Conservation (phyloP, 1,140 invertebrate genomes). For the Heliothis subflexa region DNA sequence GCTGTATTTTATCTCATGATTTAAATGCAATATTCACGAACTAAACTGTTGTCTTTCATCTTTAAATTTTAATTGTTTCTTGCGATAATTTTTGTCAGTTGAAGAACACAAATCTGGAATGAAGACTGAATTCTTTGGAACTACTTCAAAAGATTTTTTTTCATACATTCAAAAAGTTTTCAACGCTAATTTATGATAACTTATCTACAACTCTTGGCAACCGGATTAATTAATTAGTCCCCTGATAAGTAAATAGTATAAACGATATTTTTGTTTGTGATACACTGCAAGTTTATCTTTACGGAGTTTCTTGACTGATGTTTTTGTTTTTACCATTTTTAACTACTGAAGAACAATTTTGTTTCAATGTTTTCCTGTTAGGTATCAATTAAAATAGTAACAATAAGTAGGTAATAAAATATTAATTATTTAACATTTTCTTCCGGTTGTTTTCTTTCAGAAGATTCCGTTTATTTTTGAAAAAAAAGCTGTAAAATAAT, state of each 20-base stretch:
- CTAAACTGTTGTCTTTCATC: not conserved
- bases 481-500: too few relatives aligned
- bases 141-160: slow-evolving; percentile 33
- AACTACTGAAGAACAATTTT: not conserved
- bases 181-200: slow-evolving; percentile 32
- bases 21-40: not conserved
- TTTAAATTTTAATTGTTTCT: not conserved
- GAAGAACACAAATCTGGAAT: not conserved
- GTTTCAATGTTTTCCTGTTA: not conserved
- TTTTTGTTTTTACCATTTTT: not conserved
- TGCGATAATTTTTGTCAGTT: not conserved
- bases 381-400: too few relatives aligned
- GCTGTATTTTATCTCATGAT: slow-evolving; percentile 7
- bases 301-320: not conserved
- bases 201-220: slow-evolving; percentile 34
- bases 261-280: slow-evolving; percentile 1
- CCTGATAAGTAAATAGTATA: slow-evolving; percentile 24
- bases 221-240: slow-evolving; percentile 43
- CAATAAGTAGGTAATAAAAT: too few relatives aligned
- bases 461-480: too few relatives aligned
- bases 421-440: too few relatives aligned
- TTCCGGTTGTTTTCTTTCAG: not conserved
- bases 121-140: not conserved
- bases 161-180: slow-evolving; percentile 28
- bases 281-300: not conserved